phyloP scores from a whole-genome alignment of 2,888 invertebrate genomes.

The Mythimna loreyi region DNA sequence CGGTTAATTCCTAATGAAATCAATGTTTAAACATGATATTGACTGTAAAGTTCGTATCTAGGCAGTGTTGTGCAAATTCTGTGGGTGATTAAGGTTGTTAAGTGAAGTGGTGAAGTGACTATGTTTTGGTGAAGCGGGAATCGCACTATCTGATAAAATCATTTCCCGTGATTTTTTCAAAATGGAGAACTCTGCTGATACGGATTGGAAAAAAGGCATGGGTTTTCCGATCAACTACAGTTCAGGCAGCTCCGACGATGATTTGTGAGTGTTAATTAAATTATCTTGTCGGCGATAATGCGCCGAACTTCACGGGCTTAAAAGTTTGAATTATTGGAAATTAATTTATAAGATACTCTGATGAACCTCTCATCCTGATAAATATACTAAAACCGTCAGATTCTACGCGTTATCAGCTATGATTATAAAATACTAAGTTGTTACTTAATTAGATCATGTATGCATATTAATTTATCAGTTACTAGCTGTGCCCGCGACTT shows the following conservation, averaged over 20 bases:
- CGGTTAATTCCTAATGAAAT: conserved; percentile 51
- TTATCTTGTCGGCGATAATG: conserved; percentile 30
- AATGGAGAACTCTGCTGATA: conserved; percentile 82
- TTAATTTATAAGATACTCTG: background rate
- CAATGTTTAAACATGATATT: conserved; percentile 53
- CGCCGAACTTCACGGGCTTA: conserved; percentile 20
- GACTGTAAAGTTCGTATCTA: conserved; percentile 50
- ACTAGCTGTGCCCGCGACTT: too few relatives aligned
- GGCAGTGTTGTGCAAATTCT: conserved; percentile 62
- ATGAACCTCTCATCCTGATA: conserved; percentile 7
- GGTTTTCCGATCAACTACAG: conserved; percentile 88
- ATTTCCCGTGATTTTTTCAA: conserved; percentile 63
- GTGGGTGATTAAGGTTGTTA: conserved; percentile 64
- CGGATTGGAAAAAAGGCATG: conserved; percentile 88
- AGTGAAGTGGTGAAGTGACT: conserved; percentile 40
- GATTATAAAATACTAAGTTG: background rate
- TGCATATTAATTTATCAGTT: conserved; percentile 15
- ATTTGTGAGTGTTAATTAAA: conserved; percentile 80
- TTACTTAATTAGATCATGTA: background rate
- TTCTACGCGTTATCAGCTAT: background rate
- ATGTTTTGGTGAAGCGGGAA: conserved; percentile 59
- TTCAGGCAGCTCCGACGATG: conserved; percentile 87
- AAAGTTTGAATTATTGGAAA: background rate
- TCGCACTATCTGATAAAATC: conserved; percentile 35
- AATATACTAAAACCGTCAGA: background rate